These are phyloP conservation scores for Periparus ater DNA, from an alignment of 2,797 vertebrate genomes.

Conservation along the genomic window DNA sequence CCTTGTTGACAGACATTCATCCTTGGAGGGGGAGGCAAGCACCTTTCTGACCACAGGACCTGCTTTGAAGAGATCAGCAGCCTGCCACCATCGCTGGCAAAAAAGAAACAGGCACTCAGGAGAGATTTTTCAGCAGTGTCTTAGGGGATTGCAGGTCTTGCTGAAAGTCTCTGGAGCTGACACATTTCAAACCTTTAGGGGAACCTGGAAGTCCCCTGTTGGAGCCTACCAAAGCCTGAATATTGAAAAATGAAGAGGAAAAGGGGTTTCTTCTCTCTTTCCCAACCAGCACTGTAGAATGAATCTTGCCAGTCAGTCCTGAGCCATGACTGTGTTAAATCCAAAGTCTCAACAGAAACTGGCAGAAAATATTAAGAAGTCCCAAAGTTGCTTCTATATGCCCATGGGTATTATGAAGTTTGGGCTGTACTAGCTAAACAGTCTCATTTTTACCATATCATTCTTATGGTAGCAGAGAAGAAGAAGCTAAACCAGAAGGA, in stretches of 20 bases:
- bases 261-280: neutral
- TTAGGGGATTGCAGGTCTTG: neutral
- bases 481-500: neutral
- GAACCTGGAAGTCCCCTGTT: neutral
- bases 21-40: neutral
- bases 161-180: neutral
- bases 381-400: neutral
- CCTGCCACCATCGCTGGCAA: neutral
- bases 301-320: neutral
- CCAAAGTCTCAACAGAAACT: neutral
- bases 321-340: neutral
- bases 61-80: neutral
- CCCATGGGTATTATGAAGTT: neutral
- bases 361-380: neutral
- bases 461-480: neutral
- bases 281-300: neutral
- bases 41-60: neutral
- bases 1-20: slow-evolving; percentile 2
- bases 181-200: neutral
- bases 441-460: neutral
- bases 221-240: neutral
- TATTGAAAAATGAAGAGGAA: neutral
- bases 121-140: neutral
- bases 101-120: neutral
- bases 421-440: neutral